A percentile compares a stretch with the other conserved stretches of the same genome.
These are phyloP conservation scores for Byasa hedistus DNA, from an alignment of 2,888 invertebrate species.

Conservation along the genomic window DNA sequence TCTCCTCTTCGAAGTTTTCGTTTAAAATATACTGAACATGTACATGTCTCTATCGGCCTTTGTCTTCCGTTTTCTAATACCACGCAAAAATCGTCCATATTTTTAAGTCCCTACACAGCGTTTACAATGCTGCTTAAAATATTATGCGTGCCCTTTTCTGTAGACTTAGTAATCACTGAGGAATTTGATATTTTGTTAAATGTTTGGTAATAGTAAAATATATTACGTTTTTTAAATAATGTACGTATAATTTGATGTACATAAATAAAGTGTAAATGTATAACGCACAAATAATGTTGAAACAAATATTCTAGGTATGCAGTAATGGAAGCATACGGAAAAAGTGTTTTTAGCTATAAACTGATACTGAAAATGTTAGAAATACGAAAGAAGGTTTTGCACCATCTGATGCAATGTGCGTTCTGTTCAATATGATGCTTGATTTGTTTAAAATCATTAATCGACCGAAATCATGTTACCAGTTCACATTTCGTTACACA, in stretches of 20 bases:
- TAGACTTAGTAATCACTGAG: constrained; percentile 51
- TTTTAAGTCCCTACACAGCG: background rate
- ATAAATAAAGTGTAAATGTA: constrained; percentile 79
- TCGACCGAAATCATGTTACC: constrained; percentile 29
- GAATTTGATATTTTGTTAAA: constrained; percentile 63
- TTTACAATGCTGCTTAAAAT: background rate
- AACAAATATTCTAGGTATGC: constrained; percentile 40
- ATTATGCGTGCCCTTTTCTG: constrained; percentile 27
- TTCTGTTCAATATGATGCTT: constrained; percentile 31
- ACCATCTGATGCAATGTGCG: constrained; percentile 50
- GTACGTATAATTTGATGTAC: constrained; percentile 78
- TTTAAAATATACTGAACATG: background rate
- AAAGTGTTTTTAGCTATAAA: constrained; percentile 76
- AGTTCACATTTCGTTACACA: constrained; percentile 27
- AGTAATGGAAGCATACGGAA: constrained; percentile 43
- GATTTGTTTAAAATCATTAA: constrained; percentile 31
- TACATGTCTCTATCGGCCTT: background rate
- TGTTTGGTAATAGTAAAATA: constrained; percentile 68
- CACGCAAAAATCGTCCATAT: constrained; percentile 3
- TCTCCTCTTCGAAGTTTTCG: background rate
- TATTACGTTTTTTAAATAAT: constrained; percentile 71
- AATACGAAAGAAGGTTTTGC: constrained; percentile 60
- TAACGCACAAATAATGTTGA: constrained; percentile 78
- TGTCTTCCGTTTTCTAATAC: background rate
- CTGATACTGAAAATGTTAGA: constrained; percentile 62